These are phyloP conservation scores for Mimachlamys varia DNA, from an alignment of 2,888 invertebrate genomes.

Conservation along the genomic window DNA sequence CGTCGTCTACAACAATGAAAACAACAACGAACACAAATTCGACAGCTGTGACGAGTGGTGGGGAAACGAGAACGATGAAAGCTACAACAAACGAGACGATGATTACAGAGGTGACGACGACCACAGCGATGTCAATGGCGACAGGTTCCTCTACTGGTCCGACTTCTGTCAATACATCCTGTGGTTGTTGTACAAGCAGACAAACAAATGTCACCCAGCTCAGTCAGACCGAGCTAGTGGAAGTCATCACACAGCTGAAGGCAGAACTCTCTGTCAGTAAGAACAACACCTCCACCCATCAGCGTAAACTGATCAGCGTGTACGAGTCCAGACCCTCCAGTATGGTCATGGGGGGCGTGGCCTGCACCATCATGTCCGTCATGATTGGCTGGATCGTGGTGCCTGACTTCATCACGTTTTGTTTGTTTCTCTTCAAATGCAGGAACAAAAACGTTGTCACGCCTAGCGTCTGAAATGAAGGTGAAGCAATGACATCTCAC, in stretches of 20 bases:
- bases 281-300: not conserved
- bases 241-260: not conserved
- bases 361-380: not conserved
- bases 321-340: not conserved
- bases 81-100: too few species aligned
- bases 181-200: not conserved
- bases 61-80: too few species aligned
- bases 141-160: not conserved
- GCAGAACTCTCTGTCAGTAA: not conserved
- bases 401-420: not conserved
- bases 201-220: not conserved
- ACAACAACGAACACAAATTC: too few species aligned
- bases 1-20: too few species aligned
- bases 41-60: too few species aligned
- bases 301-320: not conserved
- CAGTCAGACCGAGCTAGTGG: not conserved
- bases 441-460: not conserved
- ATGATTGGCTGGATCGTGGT: constrained; percentile 15
- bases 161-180: not conserved
- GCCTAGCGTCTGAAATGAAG: not conserved
- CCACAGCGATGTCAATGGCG: not conserved
- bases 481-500: too few species aligned
- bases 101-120: not conserved
- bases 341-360: constrained; percentile 16
- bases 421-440: not conserved